phyloP scores from a whole-genome alignment of 1,140 invertebrate species.

The Brachystomella parvula region DNA sequence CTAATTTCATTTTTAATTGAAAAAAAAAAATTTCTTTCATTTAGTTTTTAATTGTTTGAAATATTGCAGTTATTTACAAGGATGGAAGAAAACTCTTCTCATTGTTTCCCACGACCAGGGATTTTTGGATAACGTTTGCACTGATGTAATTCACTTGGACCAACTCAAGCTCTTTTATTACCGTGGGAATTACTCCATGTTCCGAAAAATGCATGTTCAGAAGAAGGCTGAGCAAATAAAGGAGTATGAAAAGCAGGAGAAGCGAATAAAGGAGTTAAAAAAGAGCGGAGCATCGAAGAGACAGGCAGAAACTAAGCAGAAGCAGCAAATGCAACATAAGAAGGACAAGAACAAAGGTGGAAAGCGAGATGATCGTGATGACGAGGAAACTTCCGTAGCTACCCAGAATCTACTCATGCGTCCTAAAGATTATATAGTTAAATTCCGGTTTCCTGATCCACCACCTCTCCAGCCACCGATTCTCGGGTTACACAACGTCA shows the following conservation, averaged over 20 bases:
- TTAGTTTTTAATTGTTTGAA: constrained; percentile 19
- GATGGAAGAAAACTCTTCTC: constrained; percentile 94
- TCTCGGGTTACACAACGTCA: constrained; percentile 78
- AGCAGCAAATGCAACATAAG: constrained; percentile 59
- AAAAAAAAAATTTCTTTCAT: constrained; percentile 5
- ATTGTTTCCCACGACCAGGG: constrained; percentile 99
- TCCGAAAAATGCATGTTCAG: constrained; percentile 97
- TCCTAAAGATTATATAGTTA: constrained; percentile 91
- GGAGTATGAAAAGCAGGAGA: constrained; percentile 97
- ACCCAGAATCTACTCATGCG: constrained; percentile 73
- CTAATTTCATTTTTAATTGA: too few species aligned
- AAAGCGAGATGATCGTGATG: constrained; percentile 68
- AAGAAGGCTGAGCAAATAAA: constrained; percentile 93
- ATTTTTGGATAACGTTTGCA: constrained; percentile 98
- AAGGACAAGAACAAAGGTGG: constrained; percentile 71
- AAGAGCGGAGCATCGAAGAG: constrained; percentile 91
- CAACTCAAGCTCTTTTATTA: constrained; percentile 88
- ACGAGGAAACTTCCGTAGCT: constrained; percentile 42
- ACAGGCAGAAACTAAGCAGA: constrained; percentile 58
- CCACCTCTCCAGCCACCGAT: constrained; percentile 90
- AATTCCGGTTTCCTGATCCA: constrained; percentile 93
- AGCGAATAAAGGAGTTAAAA: constrained; percentile 87
- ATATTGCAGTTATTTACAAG: constrained; percentile 73
- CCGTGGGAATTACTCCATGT: constrained; percentile 96
- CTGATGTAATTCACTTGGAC: constrained; percentile 96